Base-by-base conservation (phyloP, 2,113 vertebrate species). In the Atlantisia rogersi region DNA sequence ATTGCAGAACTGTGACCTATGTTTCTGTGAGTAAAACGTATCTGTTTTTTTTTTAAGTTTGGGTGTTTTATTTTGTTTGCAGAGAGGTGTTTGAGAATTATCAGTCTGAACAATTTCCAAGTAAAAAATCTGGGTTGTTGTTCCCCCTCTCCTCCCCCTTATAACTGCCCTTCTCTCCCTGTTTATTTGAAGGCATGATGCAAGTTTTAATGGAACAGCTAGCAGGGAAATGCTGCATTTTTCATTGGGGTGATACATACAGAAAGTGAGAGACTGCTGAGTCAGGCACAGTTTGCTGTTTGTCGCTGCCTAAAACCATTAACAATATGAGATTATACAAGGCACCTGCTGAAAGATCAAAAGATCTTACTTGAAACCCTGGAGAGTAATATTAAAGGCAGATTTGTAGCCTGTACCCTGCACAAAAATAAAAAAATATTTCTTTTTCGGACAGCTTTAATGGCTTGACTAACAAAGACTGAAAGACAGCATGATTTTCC, bases 211-310 rank as follows among this genome's bases (percentile, higher is more conserved):
- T 84, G 56, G 35, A 82, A 37, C 26, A 83, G 53, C 48, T n/a
- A 83, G 42, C 56, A 92, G 73, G 65, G 53, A 90, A 89, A 78
- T 50, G 39, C 48, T 94, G 69, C 40, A 42, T 65, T 94, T 96
- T 92, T 86, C 28, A 26, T 50, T 59, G 50, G 52, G 44, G 15
- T 92, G 88, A 82, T 84, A 48, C 20, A 29, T 56, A 86, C 7
- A 88, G 82, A 60, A 94, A 81, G 82, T 77, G 92, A 97, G 88
- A 86, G 80, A 79, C 85, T 86, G 90, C 88, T 82, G 90, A 96
- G 75, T 92, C 73, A 84, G 90, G 62, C 52, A 40, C 63, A 52
- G 46, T 88, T 90, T 89, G 56, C 80, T 93, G 67, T 95, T 94
- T 91, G 78, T 82, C 19, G 1, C 67, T 94, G 88, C 56, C 65